A percentile compares a stretch with the other conserved stretches of the same genome.
These are phyloP conservation scores for Pangasius larnaudii DNA, from an alignment of 2,797 vertebrate genomes.

Conservation along the genomic window DNA sequence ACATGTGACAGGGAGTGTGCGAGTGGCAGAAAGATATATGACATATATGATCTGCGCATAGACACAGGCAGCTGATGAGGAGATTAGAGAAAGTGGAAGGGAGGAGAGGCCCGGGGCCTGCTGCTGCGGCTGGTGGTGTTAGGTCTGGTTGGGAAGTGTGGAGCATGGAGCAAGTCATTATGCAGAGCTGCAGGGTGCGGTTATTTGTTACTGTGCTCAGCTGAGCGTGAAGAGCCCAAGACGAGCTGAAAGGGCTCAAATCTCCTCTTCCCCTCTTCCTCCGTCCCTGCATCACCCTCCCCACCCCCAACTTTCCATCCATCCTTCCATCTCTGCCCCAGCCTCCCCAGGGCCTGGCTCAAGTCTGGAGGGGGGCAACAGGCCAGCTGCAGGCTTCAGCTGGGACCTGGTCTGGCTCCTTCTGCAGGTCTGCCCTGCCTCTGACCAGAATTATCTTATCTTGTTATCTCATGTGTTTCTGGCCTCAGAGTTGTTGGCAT, in stretches of 20 bases:
- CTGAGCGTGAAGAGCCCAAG: constrained; percentile 83
- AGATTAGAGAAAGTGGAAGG: constrained; percentile 8
- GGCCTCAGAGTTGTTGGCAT: background rate
- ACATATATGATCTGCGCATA: background rate
- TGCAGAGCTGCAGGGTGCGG: constrained; percentile 82
- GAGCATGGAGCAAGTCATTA: constrained; percentile 81
- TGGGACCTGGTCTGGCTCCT: constrained; percentile 72
- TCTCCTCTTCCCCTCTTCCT: constrained; percentile 63
- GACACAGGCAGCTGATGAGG: constrained; percentile 10
- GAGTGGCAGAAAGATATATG: background rate
- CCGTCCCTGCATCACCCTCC: constrained; percentile 41
- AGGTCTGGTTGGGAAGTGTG: constrained; percentile 67
- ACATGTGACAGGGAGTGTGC: background rate
- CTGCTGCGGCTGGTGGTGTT: constrained; percentile 49
- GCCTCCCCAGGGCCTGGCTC: constrained; percentile 55
- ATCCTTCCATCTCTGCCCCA: constrained; percentile 58
- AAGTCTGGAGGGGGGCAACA: constrained; percentile 56
- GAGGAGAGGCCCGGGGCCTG: constrained; percentile 17
- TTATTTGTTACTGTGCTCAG: constrained; percentile 85
- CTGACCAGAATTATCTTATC: constrained; percentile 1
- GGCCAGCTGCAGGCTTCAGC: constrained; percentile 81
- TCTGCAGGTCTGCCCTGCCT: constrained; percentile 49
- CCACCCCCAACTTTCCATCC: constrained; percentile 64
- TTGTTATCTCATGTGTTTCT: background rate
- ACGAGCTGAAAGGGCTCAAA: constrained; percentile 82